phyloP scores from a whole-genome alignment of 2,888 invertebrate species.

The Neelides folsomi region DNA sequence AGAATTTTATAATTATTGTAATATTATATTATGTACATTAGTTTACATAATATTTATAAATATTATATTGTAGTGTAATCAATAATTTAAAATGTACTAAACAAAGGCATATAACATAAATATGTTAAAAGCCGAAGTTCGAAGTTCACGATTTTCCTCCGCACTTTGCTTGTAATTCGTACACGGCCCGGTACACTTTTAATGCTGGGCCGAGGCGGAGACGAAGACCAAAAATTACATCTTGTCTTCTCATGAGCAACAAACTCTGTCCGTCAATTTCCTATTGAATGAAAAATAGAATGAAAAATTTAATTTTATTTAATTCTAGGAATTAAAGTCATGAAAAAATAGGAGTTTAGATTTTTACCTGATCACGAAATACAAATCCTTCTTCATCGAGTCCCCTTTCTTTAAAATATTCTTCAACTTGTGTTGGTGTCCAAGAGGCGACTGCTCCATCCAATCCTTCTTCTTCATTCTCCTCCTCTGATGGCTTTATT shows the following conservation, averaged over 20 bases:
- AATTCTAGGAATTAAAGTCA: too few species aligned
- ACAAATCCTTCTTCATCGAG: constrained; percentile 61
- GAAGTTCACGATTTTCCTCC: too few species aligned
- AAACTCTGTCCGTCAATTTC: constrained; percentile 84
- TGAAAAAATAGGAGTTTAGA: neutral
- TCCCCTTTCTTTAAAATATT: constrained; percentile 63
- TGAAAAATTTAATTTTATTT: too few species aligned
- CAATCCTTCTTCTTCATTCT: neutral
- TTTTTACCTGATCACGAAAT: constrained; percentile 62
- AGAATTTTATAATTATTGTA: too few species aligned
- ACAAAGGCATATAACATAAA: too few species aligned
- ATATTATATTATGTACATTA: too few species aligned
- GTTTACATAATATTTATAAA: too few species aligned
- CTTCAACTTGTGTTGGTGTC: constrained; percentile 68
- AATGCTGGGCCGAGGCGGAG: constrained; percentile 77
- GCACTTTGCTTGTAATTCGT: constrained; percentile 51
- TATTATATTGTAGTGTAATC: too few species aligned
- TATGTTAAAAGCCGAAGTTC: too few species aligned
- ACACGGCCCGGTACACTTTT: constrained; percentile 65
- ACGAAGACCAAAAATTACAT: constrained; percentile 67
- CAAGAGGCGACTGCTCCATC: constrained; percentile 40
- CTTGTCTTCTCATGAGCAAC: constrained; percentile 65
- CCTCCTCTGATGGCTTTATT: neutral
- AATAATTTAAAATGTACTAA: too few species aligned
- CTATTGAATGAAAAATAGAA: constrained; percentile 44